phyloP scores from a whole-genome alignment of 2,888 invertebrate species.

The Dolomedes plantarius region DNA sequence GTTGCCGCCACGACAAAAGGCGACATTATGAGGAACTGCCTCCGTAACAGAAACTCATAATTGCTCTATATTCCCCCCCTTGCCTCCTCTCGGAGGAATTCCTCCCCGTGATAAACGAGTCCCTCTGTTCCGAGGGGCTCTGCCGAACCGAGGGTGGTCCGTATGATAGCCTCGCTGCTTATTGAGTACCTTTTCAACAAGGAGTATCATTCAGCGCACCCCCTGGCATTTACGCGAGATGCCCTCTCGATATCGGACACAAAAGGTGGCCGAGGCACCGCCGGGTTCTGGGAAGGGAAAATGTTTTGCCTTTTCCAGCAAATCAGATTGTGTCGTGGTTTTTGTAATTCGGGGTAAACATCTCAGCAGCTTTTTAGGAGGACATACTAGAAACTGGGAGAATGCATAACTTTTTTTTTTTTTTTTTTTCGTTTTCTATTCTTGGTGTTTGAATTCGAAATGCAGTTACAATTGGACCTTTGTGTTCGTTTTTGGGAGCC shows the following conservation, averaged over 20 bases:
- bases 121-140: not conserved
- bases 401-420: no score
- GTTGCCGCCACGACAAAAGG: not conserved
- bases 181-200: not conserved
- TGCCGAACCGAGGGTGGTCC: not conserved
- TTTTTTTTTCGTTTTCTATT: no score
- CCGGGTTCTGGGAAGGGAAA: not conserved
- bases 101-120: not conserved
- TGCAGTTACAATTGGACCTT: no score
- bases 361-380: no score
- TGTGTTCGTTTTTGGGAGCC: no score
- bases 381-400: no score
- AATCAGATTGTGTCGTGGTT: not conserved
- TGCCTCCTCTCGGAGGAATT: not conserved
- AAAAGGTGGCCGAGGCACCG: not conserved
- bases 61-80: not conserved
- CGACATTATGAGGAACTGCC: not conserved
- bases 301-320: not conserved
- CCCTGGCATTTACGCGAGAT: not conserved
- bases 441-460: no score
- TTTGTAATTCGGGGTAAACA: not conserved
- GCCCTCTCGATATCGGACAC: not conserved
- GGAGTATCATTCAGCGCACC: not conserved
- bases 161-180: no score
- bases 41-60: not conserved